phyloP scores from a whole-genome alignment of 2,113 vertebrate genomes.

The Gobio gobio region DNA sequence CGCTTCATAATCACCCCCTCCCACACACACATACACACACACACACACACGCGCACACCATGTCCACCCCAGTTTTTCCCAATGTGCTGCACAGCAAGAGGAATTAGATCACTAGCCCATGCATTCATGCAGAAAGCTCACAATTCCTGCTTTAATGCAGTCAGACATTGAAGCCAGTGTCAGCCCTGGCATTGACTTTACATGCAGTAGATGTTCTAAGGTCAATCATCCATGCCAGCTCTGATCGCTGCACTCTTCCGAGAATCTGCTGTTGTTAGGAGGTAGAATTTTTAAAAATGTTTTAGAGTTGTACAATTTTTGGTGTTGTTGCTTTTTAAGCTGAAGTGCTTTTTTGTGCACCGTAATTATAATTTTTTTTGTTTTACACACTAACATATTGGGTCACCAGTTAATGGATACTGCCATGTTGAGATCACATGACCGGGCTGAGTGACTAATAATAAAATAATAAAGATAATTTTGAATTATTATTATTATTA shows the following conservation, averaged over 20 bases:
- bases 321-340: no score
- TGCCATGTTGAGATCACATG: no score
- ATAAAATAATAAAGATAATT: no score
- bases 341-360: neutral
- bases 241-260: neutral
- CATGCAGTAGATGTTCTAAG: conserved; percentile 49
- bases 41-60: neutral
- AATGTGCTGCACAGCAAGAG: conserved; percentile 57
- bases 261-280: neutral
- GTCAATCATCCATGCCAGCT: conserved; percentile 29
- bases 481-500: no score
- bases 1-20: conserved; percentile 45
- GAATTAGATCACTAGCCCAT: conserved; percentile 69
- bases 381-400: no score
- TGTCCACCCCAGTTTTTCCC: conserved; percentile 48
- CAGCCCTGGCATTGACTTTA: conserved; percentile 59
- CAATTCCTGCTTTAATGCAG: conserved; percentile 68
- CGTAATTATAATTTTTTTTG: no score
- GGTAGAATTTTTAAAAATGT: no score
- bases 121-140: conserved; percentile 67
- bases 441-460: no score
- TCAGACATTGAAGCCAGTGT: conserved; percentile 70
- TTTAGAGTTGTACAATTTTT: no score
- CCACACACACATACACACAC: conserved; percentile 14
- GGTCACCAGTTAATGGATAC: no score